These are phyloP conservation scores for Heliconius hermathena DNA, from an alignment of 1,140 invertebrate genomes.

Conservation along the genomic window DNA sequence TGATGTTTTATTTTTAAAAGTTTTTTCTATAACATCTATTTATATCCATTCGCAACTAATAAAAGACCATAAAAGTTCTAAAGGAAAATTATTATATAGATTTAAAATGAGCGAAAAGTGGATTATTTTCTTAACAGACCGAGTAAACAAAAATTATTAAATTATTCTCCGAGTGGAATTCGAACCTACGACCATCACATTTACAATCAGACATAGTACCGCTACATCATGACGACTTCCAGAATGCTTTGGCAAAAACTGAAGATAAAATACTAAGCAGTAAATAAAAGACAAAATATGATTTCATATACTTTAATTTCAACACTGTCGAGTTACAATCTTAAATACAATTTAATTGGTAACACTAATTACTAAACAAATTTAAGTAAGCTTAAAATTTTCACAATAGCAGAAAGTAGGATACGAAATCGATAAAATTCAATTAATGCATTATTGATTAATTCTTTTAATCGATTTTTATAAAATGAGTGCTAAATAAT, in stretches of 20 bases:
- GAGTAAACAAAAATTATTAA: too few species aligned
- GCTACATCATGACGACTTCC: too few species aligned
- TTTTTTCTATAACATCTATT: too few species aligned
- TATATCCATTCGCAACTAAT: too few species aligned
- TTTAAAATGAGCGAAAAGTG: too few species aligned
- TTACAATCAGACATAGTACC: too few species aligned
- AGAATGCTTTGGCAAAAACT: not conserved
- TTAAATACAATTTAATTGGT: conserved; percentile 7
- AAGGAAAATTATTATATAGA: too few species aligned
- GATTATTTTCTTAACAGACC: too few species aligned
- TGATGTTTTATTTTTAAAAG: too few species aligned
- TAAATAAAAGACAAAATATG: not conserved
- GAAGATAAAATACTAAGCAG: not conserved
- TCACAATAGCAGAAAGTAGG: not conserved
- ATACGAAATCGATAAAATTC: not conserved
- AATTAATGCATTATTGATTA: not conserved
- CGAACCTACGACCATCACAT: too few species aligned
- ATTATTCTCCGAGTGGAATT: too few species aligned
- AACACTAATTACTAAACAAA: conserved; percentile 9
- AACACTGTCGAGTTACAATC: conserved; percentile 26
- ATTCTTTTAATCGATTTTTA: not conserved
- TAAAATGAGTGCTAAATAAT: not conserved
- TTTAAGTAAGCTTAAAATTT: conserved; percentile 7
- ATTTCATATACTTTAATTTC: conserved; percentile 25
- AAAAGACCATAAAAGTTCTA: too few species aligned